Evolutionary conservation across 1,140 invertebrate species (phyloP).

Genomic region (Platyscapa corneri): DNA sequence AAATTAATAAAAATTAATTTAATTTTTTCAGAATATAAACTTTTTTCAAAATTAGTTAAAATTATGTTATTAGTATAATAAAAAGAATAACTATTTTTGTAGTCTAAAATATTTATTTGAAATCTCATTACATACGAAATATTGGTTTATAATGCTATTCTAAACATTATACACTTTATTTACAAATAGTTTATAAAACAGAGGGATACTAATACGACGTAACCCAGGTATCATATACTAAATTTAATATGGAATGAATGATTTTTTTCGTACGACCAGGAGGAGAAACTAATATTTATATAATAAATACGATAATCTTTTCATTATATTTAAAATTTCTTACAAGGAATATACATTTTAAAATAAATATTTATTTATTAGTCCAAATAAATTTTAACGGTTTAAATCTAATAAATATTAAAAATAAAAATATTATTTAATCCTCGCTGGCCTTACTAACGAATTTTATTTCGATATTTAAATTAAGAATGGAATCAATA

Average conservation of each 20-base stretch:
- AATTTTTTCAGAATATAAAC: too few relatives aligned
- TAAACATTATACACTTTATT: conserved; percentile 55
- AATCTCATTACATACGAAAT: conserved; percentile 62
- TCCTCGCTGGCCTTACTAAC: conserved; percentile 69
- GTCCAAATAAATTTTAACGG: not conserved
- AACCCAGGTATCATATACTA: conserved; percentile 39
- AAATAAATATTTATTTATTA: not conserved
- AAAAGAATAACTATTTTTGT: not conserved
- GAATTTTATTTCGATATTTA: conserved; percentile 41
- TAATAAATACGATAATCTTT: not conserved
- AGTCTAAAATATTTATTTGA: conserved; percentile 59
- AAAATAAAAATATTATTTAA: conserved; percentile 71
- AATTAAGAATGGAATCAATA: conserved; percentile 29
- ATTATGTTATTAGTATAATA: not conserved
- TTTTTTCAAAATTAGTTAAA: too few relatives aligned
- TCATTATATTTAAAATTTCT: not conserved
- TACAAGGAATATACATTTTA: not conserved
- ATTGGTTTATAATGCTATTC: conserved; percentile 57
- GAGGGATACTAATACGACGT: conserved; percentile 52
- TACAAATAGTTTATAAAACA: conserved; percentile 55
- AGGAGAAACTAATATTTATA: conserved; percentile 73
- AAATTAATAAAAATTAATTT: too few relatives aligned
- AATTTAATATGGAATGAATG: conserved; percentile 39
- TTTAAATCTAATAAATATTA: not conserved
- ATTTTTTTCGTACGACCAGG: conserved; percentile 64